These are phyloP conservation scores for Harpagoxenus sublaevis DNA, from an alignment of 2,888 invertebrate genomes.

Conservation along the genomic window DNA sequence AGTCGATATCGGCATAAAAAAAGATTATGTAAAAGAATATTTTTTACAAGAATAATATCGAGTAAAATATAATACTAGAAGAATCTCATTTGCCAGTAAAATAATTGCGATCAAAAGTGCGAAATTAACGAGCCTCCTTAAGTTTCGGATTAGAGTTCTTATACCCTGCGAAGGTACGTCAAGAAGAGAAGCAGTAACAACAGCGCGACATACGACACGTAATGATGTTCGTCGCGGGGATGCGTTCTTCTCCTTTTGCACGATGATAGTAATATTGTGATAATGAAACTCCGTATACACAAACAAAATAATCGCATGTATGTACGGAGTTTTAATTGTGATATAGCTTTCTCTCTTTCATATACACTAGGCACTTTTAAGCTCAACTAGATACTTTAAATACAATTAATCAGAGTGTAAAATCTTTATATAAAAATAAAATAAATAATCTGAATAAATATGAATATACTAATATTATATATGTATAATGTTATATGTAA, in stretches of 20 bases:
- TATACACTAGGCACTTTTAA: constrained; percentile 73
- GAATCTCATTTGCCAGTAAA: constrained; percentile 19
- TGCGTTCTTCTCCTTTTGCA: constrained; percentile 65
- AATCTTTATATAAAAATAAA: constrained; percentile 85
- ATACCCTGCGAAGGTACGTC: constrained; percentile 73
- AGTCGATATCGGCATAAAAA: constrained; percentile 29
- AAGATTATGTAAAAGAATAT: constrained; percentile 40
- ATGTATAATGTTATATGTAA: background rate
- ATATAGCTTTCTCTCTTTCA: constrained; percentile 67
- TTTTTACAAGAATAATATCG: constrained; percentile 51
- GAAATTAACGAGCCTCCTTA: constrained; percentile 46
- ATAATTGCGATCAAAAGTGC: constrained; percentile 46
- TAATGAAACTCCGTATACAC: constrained; percentile 46
- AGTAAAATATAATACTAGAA: constrained; percentile 33
- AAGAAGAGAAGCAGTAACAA: constrained; percentile 73
- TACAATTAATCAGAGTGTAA: constrained; percentile 80
- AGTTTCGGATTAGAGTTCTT: constrained; percentile 52
- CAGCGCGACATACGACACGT: constrained; percentile 74
- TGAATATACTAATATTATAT: constrained; percentile 79
- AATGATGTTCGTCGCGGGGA: constrained; percentile 71
- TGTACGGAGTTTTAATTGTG: constrained; percentile 10
- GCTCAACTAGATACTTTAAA: constrained; percentile 76
- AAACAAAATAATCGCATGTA: background rate
- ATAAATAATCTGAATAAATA: constrained; percentile 86
- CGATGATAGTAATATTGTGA: constrained; percentile 61